Conservation (phyloP, 2,888 invertebrate species). For the Ctena decussata region DNA sequence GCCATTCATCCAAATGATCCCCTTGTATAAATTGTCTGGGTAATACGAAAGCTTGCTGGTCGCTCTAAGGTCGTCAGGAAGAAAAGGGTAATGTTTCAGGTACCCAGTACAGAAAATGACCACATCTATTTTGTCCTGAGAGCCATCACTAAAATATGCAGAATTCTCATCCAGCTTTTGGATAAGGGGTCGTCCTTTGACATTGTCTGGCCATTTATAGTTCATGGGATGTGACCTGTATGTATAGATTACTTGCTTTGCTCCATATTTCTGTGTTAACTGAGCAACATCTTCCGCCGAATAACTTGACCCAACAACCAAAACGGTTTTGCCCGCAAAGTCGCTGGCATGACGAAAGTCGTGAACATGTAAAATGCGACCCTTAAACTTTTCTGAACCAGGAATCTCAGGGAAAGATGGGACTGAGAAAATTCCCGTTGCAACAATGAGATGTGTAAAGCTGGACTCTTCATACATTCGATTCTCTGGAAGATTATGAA, state of each 20-base stretch:
- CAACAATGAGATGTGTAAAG: constrained; percentile 43
- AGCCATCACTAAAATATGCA: not conserved
- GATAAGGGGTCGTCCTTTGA: not conserved
- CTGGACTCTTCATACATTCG: not conserved
- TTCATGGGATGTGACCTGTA: constrained; percentile 36
- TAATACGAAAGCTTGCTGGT: not conserved
- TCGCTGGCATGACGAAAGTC: constrained; percentile 40
- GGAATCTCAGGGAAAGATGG: constrained; percentile 32
- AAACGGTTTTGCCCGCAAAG: constrained; percentile 9
- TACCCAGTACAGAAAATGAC: not conserved
- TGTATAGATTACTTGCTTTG: constrained; percentile 29
- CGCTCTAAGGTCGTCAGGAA: not conserved
- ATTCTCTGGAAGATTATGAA: constrained; percentile 6
- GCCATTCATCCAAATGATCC: not conserved
- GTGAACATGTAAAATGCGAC: constrained; percentile 43
- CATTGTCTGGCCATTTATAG: not conserved
- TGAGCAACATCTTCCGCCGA: constrained; percentile 44
- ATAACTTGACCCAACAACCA: constrained; percentile 39
- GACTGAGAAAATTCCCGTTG: constrained; percentile 30
- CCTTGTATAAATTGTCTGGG: not conserved
- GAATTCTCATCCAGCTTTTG: not conserved
- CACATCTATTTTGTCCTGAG: not conserved
- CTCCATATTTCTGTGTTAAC: constrained; percentile 33
- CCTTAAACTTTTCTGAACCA: constrained; percentile 39
- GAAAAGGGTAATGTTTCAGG: not conserved